Evolutionary conservation across 2,888 invertebrate species (phyloP), one percentile per base, ranked within the genome.

Genomic region (Drosophila meridiana): DNA sequence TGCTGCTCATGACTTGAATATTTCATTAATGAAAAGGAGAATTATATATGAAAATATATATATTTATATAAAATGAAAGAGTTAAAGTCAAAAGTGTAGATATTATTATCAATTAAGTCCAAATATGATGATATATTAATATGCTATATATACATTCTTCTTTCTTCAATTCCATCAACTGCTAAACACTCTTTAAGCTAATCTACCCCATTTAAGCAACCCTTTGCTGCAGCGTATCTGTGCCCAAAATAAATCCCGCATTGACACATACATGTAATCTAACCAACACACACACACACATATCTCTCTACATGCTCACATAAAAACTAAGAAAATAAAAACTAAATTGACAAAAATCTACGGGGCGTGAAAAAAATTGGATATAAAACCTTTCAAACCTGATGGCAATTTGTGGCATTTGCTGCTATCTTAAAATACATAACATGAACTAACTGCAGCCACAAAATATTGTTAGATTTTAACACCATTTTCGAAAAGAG

Each of bases 291-390:
- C 43, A 59, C 3, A 43, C 32, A 38, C 42, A 58, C 7, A n/a
- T 30, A 5, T 34, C 20, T 9, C 30, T 48, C 34, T 13, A 0
- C 4, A 7, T 14, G 9, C 11, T 36, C 20, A 36, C 30, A 45
- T 14, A 47, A 43, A 20, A 38, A 47, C 28, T 45, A 65, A 56
- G 64, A 58, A 67, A 48, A 57, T 50, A 52, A 34, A 28, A 61
- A 68, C 50, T 63, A 78, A 73, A 82, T 73, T 68, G 71, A 63
- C 75, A 72, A 80, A 80, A 82, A 82, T 81, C 66, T 82, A 58
- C 78, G 69, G 71, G 69, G 69, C 78, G 75, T 82, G 69, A 81
- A 78, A 74, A 74, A 84, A 82, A 71, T 11, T 14, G 36, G 57
- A 60, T 69, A 63, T 73, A 80, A 80, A 83, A 83, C 63, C 70